Percentiles rank a stretch among this genome's conserved stretches.
Conservation (phyloP, 2,113 vertebrate species). For the Alexandromys fortis region DNA sequence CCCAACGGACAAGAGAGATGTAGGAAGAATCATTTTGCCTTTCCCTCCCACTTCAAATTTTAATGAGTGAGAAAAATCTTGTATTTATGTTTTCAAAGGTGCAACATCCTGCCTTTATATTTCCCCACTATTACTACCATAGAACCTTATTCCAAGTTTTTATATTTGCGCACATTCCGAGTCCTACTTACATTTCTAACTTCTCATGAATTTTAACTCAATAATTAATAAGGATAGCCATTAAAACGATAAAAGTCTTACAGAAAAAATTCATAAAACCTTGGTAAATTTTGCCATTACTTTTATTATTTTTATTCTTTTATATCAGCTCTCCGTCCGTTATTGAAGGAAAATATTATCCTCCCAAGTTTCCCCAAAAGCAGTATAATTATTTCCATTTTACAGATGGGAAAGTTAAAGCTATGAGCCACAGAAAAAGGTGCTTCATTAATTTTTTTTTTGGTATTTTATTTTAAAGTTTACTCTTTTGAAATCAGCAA, state of each 20-base stretch:
- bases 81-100: conserved; percentile 45
- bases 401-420: conserved; percentile 66
- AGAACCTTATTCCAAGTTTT: conserved; percentile 38
- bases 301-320: conserved; percentile 23
- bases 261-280: not conserved
- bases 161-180: conserved; percentile 19
- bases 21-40: conserved; percentile 47
- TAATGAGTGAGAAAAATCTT: conserved; percentile 59
- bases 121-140: not conserved
- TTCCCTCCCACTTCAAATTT: conserved; percentile 66
- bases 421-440: not conserved
- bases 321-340: not conserved
- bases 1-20: conserved; percentile 24
- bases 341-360: not conserved
- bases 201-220: conserved; percentile 43
- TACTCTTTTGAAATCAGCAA: not conserved
- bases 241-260: conserved; percentile 53
- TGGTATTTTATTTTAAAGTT: conserved; percentile 49
- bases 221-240: conserved; percentile 55
- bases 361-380: not conserved
- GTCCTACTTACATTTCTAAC: not conserved
- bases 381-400: conserved; percentile 56
- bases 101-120: not conserved
- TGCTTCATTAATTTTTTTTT: not conserved
- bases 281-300: not conserved